Evolutionary conservation across 2,888 invertebrate species (phyloP).

Genomic region (Bellardia pandia): DNA sequence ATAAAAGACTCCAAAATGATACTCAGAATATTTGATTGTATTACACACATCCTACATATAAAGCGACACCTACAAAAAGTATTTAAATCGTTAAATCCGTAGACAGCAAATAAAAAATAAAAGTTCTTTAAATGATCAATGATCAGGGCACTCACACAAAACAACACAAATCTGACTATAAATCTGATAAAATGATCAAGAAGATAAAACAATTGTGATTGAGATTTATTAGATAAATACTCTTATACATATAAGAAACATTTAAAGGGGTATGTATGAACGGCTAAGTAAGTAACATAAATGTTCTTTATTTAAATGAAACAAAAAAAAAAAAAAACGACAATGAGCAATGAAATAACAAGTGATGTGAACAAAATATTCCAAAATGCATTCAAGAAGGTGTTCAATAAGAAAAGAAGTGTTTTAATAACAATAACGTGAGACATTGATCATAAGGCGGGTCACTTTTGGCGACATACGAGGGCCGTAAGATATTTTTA

Average conservation of each 20-base stretch:
- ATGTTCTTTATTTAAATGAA: conserved; percentile 40
- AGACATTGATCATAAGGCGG: conserved; percentile 16
- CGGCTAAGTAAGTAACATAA: background rate
- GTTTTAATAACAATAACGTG: conserved; percentile 61
- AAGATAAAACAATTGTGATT: conserved; percentile 72
- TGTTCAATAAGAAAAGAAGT: conserved; percentile 40
- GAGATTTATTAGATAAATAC: conserved; percentile 73
- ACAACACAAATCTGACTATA: conserved; percentile 72
- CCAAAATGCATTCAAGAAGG: conserved; percentile 18
- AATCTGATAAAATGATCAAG: conserved; percentile 72
- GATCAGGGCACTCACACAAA: conserved; percentile 61
- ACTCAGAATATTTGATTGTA: conserved; percentile 25
- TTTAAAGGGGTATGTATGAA: conserved; percentile 3
- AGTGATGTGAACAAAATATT: conserved; percentile 40
- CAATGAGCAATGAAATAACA: conserved; percentile 16
- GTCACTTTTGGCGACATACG: conserved; percentile 17
- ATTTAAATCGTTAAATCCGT: conserved; percentile 41
- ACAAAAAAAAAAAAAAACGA: conserved; percentile 23
- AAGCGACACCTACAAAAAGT: conserved; percentile 28
- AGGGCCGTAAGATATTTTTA: background rate
- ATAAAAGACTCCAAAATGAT: conserved; percentile 3
- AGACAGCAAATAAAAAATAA: conserved; percentile 37
- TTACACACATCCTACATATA: conserved; percentile 7
- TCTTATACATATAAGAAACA: background rate
- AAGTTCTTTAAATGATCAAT: conserved; percentile 43